A percentile compares a stretch with the other conserved stretches of the same genome.
Conservation (phyloP, 30 jellyfish, hydroid and myxozoan species). For the Mastigias papua region DNA sequence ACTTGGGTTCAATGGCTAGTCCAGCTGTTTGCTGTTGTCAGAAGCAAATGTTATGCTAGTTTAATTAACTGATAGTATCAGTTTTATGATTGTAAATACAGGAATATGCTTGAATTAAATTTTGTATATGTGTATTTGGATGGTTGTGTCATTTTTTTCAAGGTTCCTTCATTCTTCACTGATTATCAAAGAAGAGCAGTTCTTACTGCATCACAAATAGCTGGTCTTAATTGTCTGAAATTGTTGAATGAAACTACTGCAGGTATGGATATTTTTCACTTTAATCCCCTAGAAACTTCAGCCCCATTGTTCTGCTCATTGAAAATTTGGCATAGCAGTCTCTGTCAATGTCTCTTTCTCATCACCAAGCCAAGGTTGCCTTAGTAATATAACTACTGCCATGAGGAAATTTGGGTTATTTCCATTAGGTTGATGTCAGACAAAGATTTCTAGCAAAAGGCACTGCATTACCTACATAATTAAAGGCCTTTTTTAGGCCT, state of each 20-base stretch:
- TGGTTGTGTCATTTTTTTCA: background rate
- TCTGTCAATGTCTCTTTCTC: too few relatives aligned
- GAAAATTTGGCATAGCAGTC: too few relatives aligned
- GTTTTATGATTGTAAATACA: background rate
- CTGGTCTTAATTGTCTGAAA: slow-evolving; percentile 90
- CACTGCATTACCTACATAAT: too few relatives aligned
- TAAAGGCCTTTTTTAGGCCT: too few relatives aligned
- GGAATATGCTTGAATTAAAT: too few relatives aligned
- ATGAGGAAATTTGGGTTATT: too few relatives aligned
- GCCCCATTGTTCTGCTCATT: background rate
- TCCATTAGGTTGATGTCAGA: too few relatives aligned
- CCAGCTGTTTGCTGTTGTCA: too few relatives aligned
- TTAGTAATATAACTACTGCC: too few relatives aligned
- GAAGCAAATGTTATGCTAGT: background rate
- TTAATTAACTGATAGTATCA: background rate
- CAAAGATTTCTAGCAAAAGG: too few relatives aligned
- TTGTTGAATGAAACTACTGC: slow-evolving; percentile 96
- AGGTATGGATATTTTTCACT: slow-evolving; percentile 51
- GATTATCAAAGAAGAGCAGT: slow-evolving; percentile 91
- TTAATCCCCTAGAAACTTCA: background rate
- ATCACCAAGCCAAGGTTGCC: too few relatives aligned
- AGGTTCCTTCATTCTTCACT: slow-evolving; percentile 94
- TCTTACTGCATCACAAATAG: slow-evolving; percentile 80
- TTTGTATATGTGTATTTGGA: background rate
- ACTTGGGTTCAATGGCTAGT: too few relatives aligned